phyloP scores from a whole-genome alignment of 2,888 invertebrate genomes.

The Sinhomidia bicolor region DNA sequence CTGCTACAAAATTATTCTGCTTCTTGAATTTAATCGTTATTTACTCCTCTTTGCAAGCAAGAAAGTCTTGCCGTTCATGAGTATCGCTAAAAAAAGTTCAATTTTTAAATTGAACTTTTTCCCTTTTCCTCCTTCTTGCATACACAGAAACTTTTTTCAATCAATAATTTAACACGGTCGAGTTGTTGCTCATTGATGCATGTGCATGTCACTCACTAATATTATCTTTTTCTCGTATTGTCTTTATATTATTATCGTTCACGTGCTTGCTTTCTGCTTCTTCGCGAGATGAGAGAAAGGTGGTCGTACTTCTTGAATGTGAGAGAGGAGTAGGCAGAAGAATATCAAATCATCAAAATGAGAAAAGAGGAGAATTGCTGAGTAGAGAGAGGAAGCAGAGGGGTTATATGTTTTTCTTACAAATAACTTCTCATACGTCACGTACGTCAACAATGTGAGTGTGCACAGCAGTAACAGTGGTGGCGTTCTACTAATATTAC shows the following conservation, averaged over 20 bases:
- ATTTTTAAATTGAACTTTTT: background rate
- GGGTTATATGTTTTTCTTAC: constrained; percentile 46
- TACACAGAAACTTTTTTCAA: background rate
- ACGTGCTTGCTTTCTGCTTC: too few species aligned
- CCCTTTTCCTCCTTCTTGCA: background rate
- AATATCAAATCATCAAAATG: constrained; percentile 38
- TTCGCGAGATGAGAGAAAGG: background rate
- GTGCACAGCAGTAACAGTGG: background rate
- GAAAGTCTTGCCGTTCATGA: background rate
- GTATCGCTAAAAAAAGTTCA: background rate
- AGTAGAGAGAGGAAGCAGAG: too few species aligned
- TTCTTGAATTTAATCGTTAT: background rate
- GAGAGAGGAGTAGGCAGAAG: background rate
- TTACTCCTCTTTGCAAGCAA: too few species aligned
- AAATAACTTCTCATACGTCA: constrained; percentile 41
- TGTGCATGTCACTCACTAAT: background rate
- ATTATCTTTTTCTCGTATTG: too few species aligned
- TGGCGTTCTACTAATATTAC: constrained; percentile 3
- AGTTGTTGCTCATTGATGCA: too few species aligned
- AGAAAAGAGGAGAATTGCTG: background rate
- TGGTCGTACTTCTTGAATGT: background rate
- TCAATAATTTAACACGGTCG: background rate
- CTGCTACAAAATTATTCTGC: background rate
- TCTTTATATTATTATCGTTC: background rate
- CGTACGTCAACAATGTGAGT: constrained; percentile 17